Base-by-base conservation (phyloP, 2,113 vertebrate species). In the Hyaena hyaena region DNA sequence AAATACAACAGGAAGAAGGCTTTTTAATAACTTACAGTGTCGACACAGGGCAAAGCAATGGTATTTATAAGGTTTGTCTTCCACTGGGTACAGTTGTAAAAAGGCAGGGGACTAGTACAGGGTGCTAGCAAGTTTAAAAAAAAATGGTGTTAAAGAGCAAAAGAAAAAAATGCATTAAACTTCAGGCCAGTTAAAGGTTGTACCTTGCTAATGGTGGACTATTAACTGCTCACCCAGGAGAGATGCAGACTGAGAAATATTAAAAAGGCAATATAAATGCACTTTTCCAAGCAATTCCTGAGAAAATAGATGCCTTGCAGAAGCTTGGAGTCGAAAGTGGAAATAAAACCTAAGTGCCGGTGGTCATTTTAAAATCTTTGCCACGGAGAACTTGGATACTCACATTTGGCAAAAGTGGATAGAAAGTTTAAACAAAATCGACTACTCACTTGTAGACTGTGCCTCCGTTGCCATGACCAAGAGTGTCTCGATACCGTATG, bases 391-490 rank as follows among this genome's bases (percentile, higher is more conserved):
- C 19, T 3, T 63, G 77, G 77, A 48, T 61, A 76, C 79, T 65
- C 48, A 93, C 69, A 95, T 24, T 58, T 91, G 88, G 85, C 43
- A 85, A 73, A 33, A 98, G 95, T 1, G 33, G 85, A 97, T 31
- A 92, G 35, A 74, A 97, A 96, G 90, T 96, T 93, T 7, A 96
- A 94, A 94, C 48, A 96, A 95, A 97, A 98, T 73, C 14, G 93
- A 98, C 97, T 97, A 99, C 99, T 99, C 99, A 99, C 99, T 99
- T 99, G 99, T 99, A 99, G 98, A 99, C 99, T 0, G 99, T 99
- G 96, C 99, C 99, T 96, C 99, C 99, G 79, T 99, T 99, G 98
- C 99, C 99, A 96, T 99, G 99, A 96, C 99, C 99, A 76, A 99
- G 99, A 98, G 99, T 99, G 98, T 99, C 99, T 98, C 99, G 99